These are phyloP conservation scores for Isotomurus palustris DNA, from an alignment of 2,888 invertebrate genomes.

Conservation along the genomic window DNA sequence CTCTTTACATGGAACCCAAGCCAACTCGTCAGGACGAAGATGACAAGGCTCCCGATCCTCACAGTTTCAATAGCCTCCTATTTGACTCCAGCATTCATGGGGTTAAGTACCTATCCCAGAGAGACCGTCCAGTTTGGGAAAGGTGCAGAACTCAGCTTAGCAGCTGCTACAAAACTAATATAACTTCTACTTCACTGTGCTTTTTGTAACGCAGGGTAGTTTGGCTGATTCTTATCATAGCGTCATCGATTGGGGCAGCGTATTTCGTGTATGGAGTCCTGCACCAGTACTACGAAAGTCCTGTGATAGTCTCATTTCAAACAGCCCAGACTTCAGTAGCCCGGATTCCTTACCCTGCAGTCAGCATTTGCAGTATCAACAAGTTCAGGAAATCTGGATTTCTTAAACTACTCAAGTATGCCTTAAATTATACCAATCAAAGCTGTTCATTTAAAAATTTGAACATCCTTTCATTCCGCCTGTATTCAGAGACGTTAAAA, in stretches of 20 bases:
- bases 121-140: background rate
- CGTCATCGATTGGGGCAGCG: slow-evolving; percentile 20
- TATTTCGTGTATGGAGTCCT: slow-evolving; percentile 33
- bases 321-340: slow-evolving; percentile 64
- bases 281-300: slow-evolving; percentile 64
- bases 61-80: too few relatives aligned
- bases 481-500: background rate
- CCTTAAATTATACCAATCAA: background rate
- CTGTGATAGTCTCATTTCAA: slow-evolving; percentile 73
- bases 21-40: too few relatives aligned
- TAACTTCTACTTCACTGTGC: too few relatives aligned
- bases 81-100: background rate
- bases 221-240: slow-evolving; percentile 15
- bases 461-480: too few relatives aligned
- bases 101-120: background rate
- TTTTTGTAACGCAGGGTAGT: background rate
- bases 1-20: too few relatives aligned
- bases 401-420: too few relatives aligned
- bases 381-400: slow-evolving; percentile 1
- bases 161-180: background rate
- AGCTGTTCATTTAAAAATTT: too few relatives aligned
- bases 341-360: slow-evolving; percentile 72
- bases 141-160: background rate
- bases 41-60: too few relatives aligned
- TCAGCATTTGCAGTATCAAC: slow-evolving; percentile 81